phyloP scores from a whole-genome alignment of 2,888 invertebrate species.

The Loripinus fragilis region DNA sequence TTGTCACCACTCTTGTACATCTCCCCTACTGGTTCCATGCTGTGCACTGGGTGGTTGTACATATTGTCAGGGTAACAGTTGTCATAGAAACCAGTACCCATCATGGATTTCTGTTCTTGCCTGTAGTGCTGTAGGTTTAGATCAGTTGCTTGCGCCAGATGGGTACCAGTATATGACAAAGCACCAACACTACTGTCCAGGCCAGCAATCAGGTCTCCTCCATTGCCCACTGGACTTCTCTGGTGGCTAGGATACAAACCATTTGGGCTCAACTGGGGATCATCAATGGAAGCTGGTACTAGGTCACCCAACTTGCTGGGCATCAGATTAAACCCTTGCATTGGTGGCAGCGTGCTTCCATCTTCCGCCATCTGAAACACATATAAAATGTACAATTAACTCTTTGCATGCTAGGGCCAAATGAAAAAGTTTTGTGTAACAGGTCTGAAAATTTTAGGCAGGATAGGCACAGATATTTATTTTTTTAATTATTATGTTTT shows the following conservation, averaged over 20 bases:
- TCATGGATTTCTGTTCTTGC: neutral
- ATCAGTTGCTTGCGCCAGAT: neutral
- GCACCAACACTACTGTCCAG: neutral
- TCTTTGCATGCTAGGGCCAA: too few relatives aligned
- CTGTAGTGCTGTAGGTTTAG: neutral
- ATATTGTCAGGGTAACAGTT: conserved; percentile 4
- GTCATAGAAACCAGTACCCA: conserved; percentile 5
- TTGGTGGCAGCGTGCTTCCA: conserved; percentile 10
- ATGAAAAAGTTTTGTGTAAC: too few relatives aligned
- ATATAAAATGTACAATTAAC: too few relatives aligned
- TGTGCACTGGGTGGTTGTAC: neutral
- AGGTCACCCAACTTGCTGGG: neutral
- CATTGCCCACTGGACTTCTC: neutral
- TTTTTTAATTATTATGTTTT: too few relatives aligned
- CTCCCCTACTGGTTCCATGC: neutral
- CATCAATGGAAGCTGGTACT: neutral
- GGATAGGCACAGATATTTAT: too few relatives aligned
- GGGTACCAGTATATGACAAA: neutral
- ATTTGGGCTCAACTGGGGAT: conserved; percentile 4
- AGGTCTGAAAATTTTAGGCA: too few relatives aligned
- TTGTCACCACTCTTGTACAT: conserved; percentile 8
- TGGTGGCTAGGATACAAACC: conserved; percentile 8
- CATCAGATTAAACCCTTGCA: neutral
- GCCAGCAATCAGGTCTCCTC: neutral
- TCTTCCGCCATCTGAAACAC: conserved; percentile 44